Percentiles rank a stretch among this genome's conserved stretches.
Evolutionary conservation across 1,140 invertebrate genomes (phyloP).

Genomic region (Zaprionus capensis): DNA sequence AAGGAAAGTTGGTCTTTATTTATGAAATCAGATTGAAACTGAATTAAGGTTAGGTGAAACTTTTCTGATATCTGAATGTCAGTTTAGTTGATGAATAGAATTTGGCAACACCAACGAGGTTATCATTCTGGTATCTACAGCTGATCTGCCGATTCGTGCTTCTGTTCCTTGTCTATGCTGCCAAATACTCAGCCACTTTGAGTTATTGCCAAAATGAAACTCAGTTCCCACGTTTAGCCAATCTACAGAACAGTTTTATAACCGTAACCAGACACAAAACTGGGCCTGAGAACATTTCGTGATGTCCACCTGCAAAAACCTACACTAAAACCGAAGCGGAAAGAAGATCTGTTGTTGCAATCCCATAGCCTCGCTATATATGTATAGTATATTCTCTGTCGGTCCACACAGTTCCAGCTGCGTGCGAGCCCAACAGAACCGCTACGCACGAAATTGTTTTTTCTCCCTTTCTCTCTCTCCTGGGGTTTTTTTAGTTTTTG

Average conservation of each 20-base stretch:
- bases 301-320: slow-evolving; percentile 71
- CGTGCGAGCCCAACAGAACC: slow-evolving; percentile 40
- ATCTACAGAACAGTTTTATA: slow-evolving; percentile 68
- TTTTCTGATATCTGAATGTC: neutral
- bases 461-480: slow-evolving; percentile 32
- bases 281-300: slow-evolving; percentile 68
- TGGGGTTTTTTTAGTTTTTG: slow-evolving; percentile 22
- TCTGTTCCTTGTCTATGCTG: slow-evolving; percentile 5
- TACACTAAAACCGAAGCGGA: slow-evolving; percentile 54
- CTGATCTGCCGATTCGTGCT: neutral
- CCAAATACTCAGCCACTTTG: slow-evolving; percentile 14
- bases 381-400: slow-evolving; percentile 11
- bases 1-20: neutral
- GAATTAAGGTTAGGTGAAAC: too few species aligned
- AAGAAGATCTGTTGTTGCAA: slow-evolving; percentile 76
- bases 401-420: slow-evolving; percentile 39
- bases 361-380: slow-evolving; percentile 44
- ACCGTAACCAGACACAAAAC: slow-evolving; percentile 61
- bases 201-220: slow-evolving; percentile 50
- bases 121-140: neutral
- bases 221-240: slow-evolving; percentile 71
- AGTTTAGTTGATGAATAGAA: neutral
- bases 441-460: slow-evolving; percentile 64
- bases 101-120: neutral
- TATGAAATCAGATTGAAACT: neutral